Conservation (phyloP, 1,140 invertebrate genomes). For the Muscidifurax raptorellus region DNA sequence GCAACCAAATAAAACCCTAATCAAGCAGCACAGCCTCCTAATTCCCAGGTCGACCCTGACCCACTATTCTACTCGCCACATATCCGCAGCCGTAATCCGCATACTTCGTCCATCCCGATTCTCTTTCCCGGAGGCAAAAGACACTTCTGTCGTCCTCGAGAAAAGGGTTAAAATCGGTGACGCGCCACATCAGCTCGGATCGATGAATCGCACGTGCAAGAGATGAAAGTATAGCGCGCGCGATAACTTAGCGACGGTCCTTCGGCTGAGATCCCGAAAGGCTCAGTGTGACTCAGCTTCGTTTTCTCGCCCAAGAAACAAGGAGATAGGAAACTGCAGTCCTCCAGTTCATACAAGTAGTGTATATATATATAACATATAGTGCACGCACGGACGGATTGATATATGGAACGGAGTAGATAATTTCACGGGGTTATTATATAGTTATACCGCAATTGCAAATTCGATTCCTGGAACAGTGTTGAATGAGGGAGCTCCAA, state of each 20-base stretch:
- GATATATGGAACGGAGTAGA: background rate
- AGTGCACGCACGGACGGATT: background rate
- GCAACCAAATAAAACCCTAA: too few relatives aligned
- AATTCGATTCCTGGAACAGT: background rate
- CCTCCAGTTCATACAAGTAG: background rate
- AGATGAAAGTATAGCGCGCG: constrained; percentile 13
- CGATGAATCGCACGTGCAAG: constrained; percentile 10
- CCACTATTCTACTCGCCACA: too few relatives aligned
- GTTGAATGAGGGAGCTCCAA: background rate
- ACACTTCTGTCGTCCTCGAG: background rate
- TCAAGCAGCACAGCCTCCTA: too few relatives aligned
- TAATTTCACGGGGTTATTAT: too few relatives aligned
- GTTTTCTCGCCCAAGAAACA: background rate
- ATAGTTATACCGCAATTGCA: too few relatives aligned
- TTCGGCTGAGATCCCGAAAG: background rate
- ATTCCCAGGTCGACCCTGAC: too few relatives aligned
- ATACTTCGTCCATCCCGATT: too few relatives aligned
- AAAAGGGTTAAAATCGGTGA: background rate
- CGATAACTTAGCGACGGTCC: background rate
- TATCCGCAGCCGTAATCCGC: too few relatives aligned
- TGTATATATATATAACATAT: too few relatives aligned
- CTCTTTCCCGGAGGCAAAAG: too few relatives aligned
- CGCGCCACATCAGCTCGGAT: background rate
- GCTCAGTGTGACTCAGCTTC: background rate
- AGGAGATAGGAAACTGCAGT: background rate